These are phyloP conservation scores for Amphibalanus amphitrite DNA, from an alignment of 1,140 invertebrate genomes.

Conservation along the genomic window DNA sequence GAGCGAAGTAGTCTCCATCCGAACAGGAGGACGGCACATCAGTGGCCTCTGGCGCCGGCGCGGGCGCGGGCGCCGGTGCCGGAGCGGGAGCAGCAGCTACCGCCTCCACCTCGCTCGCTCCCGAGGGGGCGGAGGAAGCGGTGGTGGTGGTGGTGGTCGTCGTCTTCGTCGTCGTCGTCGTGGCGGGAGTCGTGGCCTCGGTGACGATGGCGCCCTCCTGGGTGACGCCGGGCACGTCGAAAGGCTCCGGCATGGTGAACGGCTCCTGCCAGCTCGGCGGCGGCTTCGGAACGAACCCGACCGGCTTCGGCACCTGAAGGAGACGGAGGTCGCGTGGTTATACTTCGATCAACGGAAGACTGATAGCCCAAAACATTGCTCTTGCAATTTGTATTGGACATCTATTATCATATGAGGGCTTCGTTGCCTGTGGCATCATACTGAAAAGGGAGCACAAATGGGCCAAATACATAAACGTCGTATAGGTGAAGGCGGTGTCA, in stretches of 20 bases:
- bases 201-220: neutral
- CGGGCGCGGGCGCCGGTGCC: neutral
- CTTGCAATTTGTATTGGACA: neutral
- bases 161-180: neutral
- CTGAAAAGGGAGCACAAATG: neutral
- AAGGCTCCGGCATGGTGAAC: neutral
- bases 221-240: neutral
- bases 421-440: neutral
- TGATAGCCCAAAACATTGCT: neutral
- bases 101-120: neutral
- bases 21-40: neutral
- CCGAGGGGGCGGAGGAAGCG: neutral
- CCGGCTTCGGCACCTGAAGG: neutral
- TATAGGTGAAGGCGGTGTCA: neutral
- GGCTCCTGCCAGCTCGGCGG: neutral
- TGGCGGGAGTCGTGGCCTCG: neutral
- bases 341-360: neutral
- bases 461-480: neutral
- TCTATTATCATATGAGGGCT: neutral
- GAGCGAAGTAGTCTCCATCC: neutral
- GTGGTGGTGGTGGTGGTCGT: neutral
- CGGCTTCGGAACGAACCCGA: neutral
- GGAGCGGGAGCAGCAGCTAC: neutral
- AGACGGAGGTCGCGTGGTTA: neutral
- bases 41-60: neutral